A percentile compares a stretch with the other conserved stretches of the same genome.
These are phyloP conservation scores for Paradoxurus hermaphroditus DNA, from an alignment of 2,113 vertebrate species.

Conservation along the genomic window DNA sequence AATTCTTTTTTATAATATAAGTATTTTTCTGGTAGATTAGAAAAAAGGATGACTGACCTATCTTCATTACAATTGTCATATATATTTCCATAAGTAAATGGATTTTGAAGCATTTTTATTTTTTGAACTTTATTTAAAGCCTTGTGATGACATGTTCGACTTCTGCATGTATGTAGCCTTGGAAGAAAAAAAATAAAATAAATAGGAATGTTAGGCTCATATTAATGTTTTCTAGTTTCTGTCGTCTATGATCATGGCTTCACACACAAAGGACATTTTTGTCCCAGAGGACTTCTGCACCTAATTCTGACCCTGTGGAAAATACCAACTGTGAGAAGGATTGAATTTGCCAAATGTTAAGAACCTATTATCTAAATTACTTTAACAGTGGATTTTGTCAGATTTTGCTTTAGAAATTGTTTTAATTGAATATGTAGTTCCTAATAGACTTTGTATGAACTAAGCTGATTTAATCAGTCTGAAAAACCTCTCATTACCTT, in stretches of 20 bases:
- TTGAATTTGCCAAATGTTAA: conserved; percentile 60
- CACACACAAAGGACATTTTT: conserved; percentile 17
- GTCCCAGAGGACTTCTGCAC: conserved; percentile 23
- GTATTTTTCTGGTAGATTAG: conserved; percentile 53
- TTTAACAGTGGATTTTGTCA: conserved; percentile 63
- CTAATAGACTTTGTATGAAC: conserved; percentile 45
- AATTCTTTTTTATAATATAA: conserved; percentile 50
- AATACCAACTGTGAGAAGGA: conserved; percentile 14
- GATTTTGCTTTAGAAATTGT: conserved; percentile 68
- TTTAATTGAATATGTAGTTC: conserved; percentile 68
- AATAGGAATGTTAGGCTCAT: conserved; percentile 54
- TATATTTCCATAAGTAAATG: conserved; percentile 66
- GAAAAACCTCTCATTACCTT: conserved; percentile 50
- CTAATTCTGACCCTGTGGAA: conserved; percentile 48
- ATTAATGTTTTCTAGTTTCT: conserved; percentile 40
- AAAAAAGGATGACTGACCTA: conserved; percentile 20
- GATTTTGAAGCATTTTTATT: conserved; percentile 65
- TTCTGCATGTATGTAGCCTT: conserved; percentile 60
- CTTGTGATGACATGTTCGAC: conserved; percentile 64
- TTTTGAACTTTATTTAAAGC: conserved; percentile 67
- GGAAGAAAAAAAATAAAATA: conserved; percentile 67
- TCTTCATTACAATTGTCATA: conserved; percentile 59
- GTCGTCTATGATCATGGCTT: background rate
- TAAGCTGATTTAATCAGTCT: conserved; percentile 60
- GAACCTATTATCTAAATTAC: conserved; percentile 54